Evolutionary conservation across 2,888 invertebrate genomes (phyloP).

Genomic region (Allolobophora icterica): DNA sequence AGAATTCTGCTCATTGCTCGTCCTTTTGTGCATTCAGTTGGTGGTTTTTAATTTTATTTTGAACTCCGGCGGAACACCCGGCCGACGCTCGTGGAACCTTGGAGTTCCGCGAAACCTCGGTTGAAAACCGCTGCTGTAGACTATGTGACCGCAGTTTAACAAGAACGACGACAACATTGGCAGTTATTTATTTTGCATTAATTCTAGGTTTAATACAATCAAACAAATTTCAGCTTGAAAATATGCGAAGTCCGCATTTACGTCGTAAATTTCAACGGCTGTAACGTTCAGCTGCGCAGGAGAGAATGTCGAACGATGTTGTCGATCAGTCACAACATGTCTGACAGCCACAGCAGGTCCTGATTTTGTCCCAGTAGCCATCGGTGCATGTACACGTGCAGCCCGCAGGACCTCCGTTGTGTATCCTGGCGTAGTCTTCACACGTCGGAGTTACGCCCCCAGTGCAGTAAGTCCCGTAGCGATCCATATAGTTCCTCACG

Average conservation of each 20-base stretch:
- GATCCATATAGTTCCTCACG: conserved; percentile 53
- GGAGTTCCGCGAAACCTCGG: no score
- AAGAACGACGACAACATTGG: no score
- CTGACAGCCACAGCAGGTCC: conserved; percentile 24
- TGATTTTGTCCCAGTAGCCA: conserved; percentile 49
- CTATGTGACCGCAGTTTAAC: no score
- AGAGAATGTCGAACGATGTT: neutral
- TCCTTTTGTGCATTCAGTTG: no score
- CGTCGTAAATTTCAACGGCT: neutral
- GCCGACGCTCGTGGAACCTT: no score
- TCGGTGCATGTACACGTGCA: conserved; percentile 48
- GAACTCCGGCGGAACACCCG: no score
- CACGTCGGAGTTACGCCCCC: conserved; percentile 50
- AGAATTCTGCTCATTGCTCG: no score
- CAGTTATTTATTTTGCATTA: no score
- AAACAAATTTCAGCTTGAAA: no score
- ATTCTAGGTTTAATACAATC: no score
- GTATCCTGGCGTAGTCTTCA: conserved; percentile 54
- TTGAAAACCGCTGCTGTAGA: no score
- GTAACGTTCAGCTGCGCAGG: neutral
- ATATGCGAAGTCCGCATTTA: neutral
- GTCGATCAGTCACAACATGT: conserved; percentile 21
- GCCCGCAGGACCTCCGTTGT: conserved; percentile 57
- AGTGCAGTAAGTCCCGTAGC: conserved; percentile 52
- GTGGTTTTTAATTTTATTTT: no score